Conservation (phyloP, 2,888 invertebrate species). For the Hydriomena furcata region DNA sequence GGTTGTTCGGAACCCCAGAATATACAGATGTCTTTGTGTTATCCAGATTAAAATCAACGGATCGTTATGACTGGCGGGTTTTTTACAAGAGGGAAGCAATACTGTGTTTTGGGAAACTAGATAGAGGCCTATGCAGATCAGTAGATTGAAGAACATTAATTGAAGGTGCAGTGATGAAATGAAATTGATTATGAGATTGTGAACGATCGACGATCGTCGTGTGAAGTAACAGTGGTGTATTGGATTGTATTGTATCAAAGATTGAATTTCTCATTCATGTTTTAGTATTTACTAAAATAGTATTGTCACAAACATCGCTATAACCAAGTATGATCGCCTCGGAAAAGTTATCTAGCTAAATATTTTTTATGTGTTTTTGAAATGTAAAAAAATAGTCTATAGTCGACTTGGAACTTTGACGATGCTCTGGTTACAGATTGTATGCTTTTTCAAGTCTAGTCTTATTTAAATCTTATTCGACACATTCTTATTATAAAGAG, state of each 20-base stretch:
- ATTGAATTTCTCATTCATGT: not conserved
- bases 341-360: not conserved
- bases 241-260: conserved; percentile 1
- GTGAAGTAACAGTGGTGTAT: conserved; percentile 4
- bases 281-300: not conserved
- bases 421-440: not conserved
- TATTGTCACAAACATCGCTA: not conserved
- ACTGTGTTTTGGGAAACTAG: no score
- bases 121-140: not conserved
- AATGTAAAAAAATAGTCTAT: no score
- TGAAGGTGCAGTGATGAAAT: conserved; percentile 10
- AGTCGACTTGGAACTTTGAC: not conserved
- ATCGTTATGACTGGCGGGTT: no score
- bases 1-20: no score
- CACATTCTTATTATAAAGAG: no score
- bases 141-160: not conserved
- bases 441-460: no score
- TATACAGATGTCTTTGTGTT: no score
- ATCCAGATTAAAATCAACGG: no score
- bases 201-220: conserved; percentile 7
- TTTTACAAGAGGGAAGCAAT: no score
- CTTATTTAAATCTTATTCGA: no score
- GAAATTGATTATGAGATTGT: conserved; percentile 7
- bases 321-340: conserved; percentile 4
- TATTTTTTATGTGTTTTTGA: no score